Conservation (phyloP, 2,888 invertebrate species). For the Nomada ruficornis region DNA sequence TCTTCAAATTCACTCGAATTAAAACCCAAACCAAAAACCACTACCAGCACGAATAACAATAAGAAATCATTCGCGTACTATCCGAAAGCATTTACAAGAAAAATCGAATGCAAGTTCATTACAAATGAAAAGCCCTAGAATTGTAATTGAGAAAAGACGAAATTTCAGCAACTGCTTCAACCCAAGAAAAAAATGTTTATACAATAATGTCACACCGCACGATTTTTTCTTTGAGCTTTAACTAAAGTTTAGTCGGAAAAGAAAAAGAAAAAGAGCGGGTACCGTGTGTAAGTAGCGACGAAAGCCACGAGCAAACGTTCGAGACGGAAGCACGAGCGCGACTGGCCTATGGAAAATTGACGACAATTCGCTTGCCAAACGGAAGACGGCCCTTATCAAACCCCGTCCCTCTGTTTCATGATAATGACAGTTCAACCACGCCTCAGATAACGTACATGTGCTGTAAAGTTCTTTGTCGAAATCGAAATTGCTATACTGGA, state of each 20-base stretch:
- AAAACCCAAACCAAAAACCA: background rate
- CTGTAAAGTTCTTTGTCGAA: background rate
- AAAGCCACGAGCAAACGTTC: conserved; percentile 31
- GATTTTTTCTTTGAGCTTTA: background rate
- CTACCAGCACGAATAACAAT: background rate
- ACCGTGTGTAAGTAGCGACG: conserved; percentile 32
- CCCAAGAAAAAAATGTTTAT: too few relatives aligned
- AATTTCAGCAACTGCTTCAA: background rate
- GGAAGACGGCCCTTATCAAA: conserved; percentile 62
- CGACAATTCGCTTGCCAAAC: conserved; percentile 46
- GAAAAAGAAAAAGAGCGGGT: conserved; percentile 3
- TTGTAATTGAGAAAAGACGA: background rate
- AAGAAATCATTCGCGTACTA: background rate
- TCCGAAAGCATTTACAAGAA: background rate
- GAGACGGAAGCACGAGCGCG: conserved; percentile 48
- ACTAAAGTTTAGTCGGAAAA: background rate
- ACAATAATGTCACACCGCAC: background rate
- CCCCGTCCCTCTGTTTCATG: conserved; percentile 44
- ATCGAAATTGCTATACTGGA: background rate
- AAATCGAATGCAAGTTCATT: background rate
- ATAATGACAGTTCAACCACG: conserved; percentile 59
- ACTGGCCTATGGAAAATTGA: conserved; percentile 53
- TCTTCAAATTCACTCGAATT: background rate
- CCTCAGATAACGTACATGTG: conserved; percentile 62
- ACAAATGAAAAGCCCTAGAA: background rate